Conservation (phyloP, 1,140 invertebrate genomes). For the Propsilocerus akamusi region DNA sequence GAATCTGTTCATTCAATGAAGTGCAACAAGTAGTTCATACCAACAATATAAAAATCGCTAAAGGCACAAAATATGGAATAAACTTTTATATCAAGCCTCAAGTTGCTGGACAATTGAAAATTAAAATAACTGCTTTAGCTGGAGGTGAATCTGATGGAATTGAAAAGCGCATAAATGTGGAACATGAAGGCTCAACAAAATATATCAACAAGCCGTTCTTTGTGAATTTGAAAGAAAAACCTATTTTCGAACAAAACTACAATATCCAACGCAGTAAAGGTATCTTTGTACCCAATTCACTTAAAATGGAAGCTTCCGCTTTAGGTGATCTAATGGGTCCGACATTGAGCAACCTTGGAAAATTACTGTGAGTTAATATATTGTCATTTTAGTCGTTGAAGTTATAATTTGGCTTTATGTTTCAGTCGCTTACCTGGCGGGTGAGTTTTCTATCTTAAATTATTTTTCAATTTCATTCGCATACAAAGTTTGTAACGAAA, state of each 20-base stretch:
- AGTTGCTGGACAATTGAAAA: conserved; percentile 47
- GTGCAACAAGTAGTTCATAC: too few species aligned
- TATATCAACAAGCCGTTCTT: conserved; percentile 58
- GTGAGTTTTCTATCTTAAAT: too few species aligned
- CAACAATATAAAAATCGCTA: too few species aligned
- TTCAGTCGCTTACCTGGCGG: too few species aligned
- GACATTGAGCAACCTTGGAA: conserved; percentile 51
- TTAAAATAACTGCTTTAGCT: conserved; percentile 53
- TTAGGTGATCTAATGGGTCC: conserved; percentile 61
- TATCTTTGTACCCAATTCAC: conserved; percentile 51
- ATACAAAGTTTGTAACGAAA: too few species aligned
- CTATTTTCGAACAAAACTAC: conserved; percentile 33
- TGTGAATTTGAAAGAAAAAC: conserved; percentile 42
- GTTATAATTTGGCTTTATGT: too few species aligned
- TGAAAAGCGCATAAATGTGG: conserved; percentile 48
- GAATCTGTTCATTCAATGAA: too few species aligned
- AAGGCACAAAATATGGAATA: too few species aligned
- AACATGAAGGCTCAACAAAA: conserved; percentile 60
- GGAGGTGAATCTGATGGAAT: conserved; percentile 53
- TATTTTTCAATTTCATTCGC: too few species aligned
- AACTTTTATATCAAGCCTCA: too few species aligned
- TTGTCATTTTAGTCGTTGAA: too few species aligned
- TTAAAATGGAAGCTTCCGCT: conserved; percentile 48
- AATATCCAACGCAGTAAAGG: conserved; percentile 50
- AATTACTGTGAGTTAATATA: too few species aligned